Conservation (phyloP, 2,888 invertebrate genomes). For the Cacoxenus indagator region DNA sequence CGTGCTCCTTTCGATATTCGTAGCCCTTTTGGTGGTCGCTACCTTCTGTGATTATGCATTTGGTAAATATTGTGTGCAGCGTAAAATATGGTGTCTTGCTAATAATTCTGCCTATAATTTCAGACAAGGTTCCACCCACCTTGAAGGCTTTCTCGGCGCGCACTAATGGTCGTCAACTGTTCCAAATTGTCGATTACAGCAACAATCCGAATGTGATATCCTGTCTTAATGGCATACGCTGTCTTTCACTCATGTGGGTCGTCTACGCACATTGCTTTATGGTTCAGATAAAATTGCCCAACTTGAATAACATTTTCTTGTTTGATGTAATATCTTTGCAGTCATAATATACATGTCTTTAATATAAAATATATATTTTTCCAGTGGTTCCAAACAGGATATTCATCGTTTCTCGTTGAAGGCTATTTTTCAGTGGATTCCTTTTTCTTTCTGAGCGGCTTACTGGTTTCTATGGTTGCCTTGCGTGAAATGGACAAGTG, state of each 20-base stretch:
- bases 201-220: constrained; percentile 47
- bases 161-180: constrained; percentile 44
- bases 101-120: no score
- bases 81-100: no score
- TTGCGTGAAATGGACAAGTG: constrained; percentile 59
- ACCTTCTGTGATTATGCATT: constrained; percentile 49
- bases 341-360: constrained; percentile 30
- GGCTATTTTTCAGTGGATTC: constrained; percentile 75
- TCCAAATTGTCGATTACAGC: constrained; percentile 38
- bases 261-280: constrained; percentile 65
- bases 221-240: constrained; percentile 70
- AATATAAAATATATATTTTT: neutral
- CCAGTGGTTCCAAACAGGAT: constrained; percentile 53
- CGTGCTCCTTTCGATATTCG: constrained; percentile 34
- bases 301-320: constrained; percentile 44
- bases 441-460: constrained; percentile 75
- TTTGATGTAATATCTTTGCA: constrained; percentile 30
- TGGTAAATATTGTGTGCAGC: no score
- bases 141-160: constrained; percentile 52
- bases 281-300: constrained; percentile 30
- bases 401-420: constrained; percentile 57
- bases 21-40: constrained; percentile 27
- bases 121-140: constrained; percentile 33
- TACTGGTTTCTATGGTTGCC: constrained; percentile 70
- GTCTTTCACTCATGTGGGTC: constrained; percentile 71